Base-by-base conservation (phyloP, 2,888 invertebrate species). In the Drosophila mimetica region DNA sequence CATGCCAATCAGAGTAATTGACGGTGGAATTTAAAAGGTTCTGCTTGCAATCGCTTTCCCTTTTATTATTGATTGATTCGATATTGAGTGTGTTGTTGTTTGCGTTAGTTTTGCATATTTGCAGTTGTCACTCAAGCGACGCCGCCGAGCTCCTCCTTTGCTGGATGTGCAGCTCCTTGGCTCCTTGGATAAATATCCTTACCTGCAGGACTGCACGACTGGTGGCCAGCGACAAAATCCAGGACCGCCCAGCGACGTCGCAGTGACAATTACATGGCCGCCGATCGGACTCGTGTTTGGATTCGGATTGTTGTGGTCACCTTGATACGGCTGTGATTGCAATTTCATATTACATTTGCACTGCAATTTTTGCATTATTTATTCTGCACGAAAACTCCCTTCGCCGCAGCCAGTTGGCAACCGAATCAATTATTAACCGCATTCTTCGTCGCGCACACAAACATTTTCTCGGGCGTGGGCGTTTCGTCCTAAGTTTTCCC, bases 311-410 rank as follows among this genome's bases (percentile, higher is more conserved):
- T 37, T 46, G 55, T 71, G 73, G 64, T 70, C 69, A 70, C 69
- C 69, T 70, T 70, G 69, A 53, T 70, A 53, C 69, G 71, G 39
- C 11, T 70, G 52, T 61, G 53, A 76, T 51, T 66, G 60, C 41
- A 36, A 63, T 69, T 76, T 60, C 66, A 28, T 76, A 71, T 73
- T 78, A 80, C 82, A 63, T 76, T 76, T 81, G 65, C 75, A 86
- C 77, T 74, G 70, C 54, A 75, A 79, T 71, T 78, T 71, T 57
- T 64, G 74, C 72, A 76, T 77, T 75, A 75, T 69, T 76, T 71
- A 72, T 71, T 57, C 71, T 36, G 61, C 71, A 72, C 47, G 64
- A 64, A 64, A 69, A 73, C 64, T 76, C 48, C 69, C 65, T 59
- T 39, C 60, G 74, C 71, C 79, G 53, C 52, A 70, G 83, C 71